These are phyloP conservation scores for Pachycephus smyrnensis DNA, from an alignment of 2,888 invertebrate genomes.

Conservation along the genomic window DNA sequence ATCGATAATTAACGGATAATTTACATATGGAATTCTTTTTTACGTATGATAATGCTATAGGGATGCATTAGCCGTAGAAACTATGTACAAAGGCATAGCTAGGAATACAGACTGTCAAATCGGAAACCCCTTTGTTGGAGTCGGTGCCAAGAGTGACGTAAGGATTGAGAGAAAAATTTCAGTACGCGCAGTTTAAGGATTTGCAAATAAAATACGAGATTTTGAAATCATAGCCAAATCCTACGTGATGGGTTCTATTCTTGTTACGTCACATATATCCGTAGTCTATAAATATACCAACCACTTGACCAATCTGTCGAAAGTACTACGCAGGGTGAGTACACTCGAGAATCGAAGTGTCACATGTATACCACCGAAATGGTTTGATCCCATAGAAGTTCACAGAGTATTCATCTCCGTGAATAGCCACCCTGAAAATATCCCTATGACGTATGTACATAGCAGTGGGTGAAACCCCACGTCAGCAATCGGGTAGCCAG, in stretches of 20 bases:
- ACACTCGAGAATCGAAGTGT: not conserved
- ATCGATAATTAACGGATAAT: not conserved
- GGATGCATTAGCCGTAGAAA: conserved; percentile 29
- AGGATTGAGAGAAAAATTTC: not conserved
- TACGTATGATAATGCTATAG: too few species aligned
- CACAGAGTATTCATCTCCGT: not conserved
- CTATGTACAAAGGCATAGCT: conserved; percentile 26
- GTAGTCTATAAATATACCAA: not conserved
- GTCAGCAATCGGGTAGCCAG: not conserved
- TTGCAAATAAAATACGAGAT: not conserved
- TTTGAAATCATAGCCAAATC: not conserved
- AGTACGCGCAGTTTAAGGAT: not conserved
- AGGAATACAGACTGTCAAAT: not conserved
- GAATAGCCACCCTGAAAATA: not conserved
- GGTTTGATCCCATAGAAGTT: not conserved
- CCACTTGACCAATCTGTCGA: not conserved
- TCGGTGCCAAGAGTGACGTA: not conserved
- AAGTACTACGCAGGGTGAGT: not conserved
- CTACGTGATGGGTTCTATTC: not conserved
- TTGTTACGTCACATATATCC: not conserved
- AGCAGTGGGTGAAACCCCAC: not conserved
- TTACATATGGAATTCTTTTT: not conserved
- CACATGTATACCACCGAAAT: not conserved
- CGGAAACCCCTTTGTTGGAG: not conserved
- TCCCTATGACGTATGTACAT: not conserved